phyloP scores from a whole-genome alignment of 1,140 invertebrate genomes.

The Neodiprion virginianus region DNA sequence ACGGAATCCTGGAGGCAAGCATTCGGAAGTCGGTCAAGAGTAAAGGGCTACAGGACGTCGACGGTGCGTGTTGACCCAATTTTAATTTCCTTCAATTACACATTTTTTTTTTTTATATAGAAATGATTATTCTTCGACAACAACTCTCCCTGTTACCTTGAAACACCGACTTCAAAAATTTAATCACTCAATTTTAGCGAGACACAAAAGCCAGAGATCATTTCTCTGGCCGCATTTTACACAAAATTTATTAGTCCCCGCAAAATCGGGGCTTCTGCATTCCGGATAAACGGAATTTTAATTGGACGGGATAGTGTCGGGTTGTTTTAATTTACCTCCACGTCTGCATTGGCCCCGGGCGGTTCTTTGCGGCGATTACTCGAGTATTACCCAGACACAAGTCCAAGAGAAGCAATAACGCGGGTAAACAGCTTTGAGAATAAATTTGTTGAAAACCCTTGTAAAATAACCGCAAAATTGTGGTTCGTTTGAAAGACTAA shows the following conservation, averaged over 20 bases:
- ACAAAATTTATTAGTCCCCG: too few relatives aligned
- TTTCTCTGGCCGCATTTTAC: too few relatives aligned
- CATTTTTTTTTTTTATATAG: neutral
- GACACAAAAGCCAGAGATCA: neutral
- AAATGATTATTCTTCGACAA: neutral
- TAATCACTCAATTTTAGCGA: neutral
- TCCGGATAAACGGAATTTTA: too few relatives aligned
- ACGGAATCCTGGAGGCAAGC: slow-evolving; percentile 59
- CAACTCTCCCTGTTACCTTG: neutral
- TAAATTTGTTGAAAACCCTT: neutral
- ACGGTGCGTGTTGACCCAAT: slow-evolving; percentile 55
- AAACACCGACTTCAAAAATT: neutral
- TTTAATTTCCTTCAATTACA: slow-evolving; percentile 10
- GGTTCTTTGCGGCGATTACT: slow-evolving; percentile 24
- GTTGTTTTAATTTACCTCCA: too few relatives aligned
- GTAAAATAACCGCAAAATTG: too few relatives aligned
- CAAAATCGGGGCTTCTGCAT: too few relatives aligned
- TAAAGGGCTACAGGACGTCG: slow-evolving; percentile 64
- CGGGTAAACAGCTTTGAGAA: neutral
- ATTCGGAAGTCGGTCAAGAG: slow-evolving; percentile 52
- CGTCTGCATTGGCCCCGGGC: too few relatives aligned
- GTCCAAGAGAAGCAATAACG: neutral
- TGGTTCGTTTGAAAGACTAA: too few relatives aligned
- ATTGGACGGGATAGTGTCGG: too few relatives aligned
- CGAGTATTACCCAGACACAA: neutral